Conservation (phyloP, 2,797 vertebrate genomes). For the Erpetoichthys calabaricus region DNA sequence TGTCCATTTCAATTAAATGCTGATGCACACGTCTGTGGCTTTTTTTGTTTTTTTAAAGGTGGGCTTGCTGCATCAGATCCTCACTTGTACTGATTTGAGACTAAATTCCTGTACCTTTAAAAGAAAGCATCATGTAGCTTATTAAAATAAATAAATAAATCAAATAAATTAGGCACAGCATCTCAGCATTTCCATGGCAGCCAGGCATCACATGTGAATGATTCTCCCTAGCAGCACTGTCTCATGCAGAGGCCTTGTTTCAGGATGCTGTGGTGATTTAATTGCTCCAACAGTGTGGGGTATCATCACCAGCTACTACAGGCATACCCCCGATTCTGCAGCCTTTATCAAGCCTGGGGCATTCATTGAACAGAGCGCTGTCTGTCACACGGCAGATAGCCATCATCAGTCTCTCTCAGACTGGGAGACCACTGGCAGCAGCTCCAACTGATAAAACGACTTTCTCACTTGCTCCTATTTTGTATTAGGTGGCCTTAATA, state of each 20-base stretch:
- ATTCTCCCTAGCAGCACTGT: conserved; percentile 24
- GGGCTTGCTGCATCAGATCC: too few relatives aligned
- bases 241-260: conserved; percentile 30
- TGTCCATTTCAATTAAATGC: too few relatives aligned
- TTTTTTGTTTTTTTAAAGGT: too few relatives aligned
- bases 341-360: conserved; percentile 24
- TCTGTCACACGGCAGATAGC: conserved; percentile 26
- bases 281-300: conserved; percentile 40
- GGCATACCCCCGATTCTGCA: conserved; percentile 31
- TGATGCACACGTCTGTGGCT: too few relatives aligned
- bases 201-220: conserved; percentile 44
- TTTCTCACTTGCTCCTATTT: too few relatives aligned
- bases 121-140: conserved; percentile 21
- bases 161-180: conserved; percentile 23
- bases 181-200: conserved; percentile 51
- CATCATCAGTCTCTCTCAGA: too few relatives aligned
- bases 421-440: too few relatives aligned
- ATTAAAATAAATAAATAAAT: conserved; percentile 33
- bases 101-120: conserved; percentile 12
- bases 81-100: too few relatives aligned
- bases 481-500: too few relatives aligned
- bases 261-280: conserved; percentile 55
- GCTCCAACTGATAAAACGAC: too few relatives aligned
- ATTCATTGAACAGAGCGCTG: conserved; percentile 25
- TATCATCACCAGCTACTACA: conserved; percentile 50